phyloP scores from a whole-genome alignment of 2,797 vertebrate species.

The Toxotes lorentzi region DNA sequence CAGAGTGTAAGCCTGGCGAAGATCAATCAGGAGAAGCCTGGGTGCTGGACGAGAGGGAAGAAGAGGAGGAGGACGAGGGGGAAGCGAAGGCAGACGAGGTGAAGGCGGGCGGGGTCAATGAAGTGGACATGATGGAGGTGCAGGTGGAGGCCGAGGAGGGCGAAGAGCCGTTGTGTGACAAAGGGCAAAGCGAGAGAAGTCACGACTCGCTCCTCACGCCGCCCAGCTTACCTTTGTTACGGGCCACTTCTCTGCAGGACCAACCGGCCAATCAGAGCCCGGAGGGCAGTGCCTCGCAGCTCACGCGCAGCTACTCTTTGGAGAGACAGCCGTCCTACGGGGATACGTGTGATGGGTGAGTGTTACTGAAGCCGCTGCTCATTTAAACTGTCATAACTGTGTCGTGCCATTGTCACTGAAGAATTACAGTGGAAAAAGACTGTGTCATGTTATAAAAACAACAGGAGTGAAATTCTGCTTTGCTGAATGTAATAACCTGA shows the following conservation, averaged over 20 bases:
- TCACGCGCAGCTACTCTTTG: constrained; percentile 83
- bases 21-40: constrained; percentile 84
- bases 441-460: background rate
- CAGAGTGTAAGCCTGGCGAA: constrained; percentile 86
- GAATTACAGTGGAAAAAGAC: background rate
- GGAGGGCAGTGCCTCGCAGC: constrained; percentile 58
- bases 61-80: constrained; percentile 65
- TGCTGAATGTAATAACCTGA: background rate
- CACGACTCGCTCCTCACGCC: constrained; percentile 66
- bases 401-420: background rate
- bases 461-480: background rate
- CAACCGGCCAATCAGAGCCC: constrained; percentile 68
- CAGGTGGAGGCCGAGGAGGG: constrained; percentile 62
- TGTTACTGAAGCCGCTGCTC: background rate
- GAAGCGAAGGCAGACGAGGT: constrained; percentile 43
- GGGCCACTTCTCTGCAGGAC: constrained; percentile 88
- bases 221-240: constrained; percentile 82
- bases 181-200: constrained; percentile 56
- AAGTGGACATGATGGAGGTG: constrained; percentile 61
- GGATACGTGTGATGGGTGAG: constrained; percentile 77
- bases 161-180: constrained; percentile 53
- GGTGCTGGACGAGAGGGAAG: constrained; percentile 85
- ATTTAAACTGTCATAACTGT: background rate
- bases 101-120: constrained; percentile 48
- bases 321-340: constrained; percentile 77